Conservation (phyloP, 92 coral and sea anemone species). For the Meandrina meandrites region DNA sequence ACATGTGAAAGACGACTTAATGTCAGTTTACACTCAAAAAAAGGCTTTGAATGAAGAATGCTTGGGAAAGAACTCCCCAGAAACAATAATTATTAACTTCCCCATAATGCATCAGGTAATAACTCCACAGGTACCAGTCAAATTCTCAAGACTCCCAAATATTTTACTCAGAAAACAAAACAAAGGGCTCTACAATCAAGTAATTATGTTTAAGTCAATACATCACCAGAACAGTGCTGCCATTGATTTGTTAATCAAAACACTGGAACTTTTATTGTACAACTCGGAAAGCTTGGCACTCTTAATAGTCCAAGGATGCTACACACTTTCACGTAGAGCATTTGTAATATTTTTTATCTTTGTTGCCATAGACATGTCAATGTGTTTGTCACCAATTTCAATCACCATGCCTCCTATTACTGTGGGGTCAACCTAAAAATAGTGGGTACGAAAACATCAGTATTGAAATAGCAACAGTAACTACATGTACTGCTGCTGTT, state of each 20-base stretch:
- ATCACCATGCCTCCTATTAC: conserved; percentile 97
- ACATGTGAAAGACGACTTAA: too few relatives aligned
- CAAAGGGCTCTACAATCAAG: background rate
- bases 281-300: conserved; percentile 32
- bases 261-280: conserved; percentile 51
- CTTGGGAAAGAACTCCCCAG: too few relatives aligned
- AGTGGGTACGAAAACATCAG: background rate
- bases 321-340: conserved; percentile 82
- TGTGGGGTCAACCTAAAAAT: conserved; percentile 81
- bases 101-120: too few relatives aligned
- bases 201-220: background rate
- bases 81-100: too few relatives aligned
- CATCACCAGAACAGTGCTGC: conserved; percentile 18
- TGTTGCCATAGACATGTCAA: conserved; percentile 96
- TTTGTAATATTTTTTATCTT: conserved; percentile 91
- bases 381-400: conserved; percentile 90
- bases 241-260: conserved; percentile 12
- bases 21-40: too few relatives aligned
- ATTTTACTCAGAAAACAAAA: background rate
- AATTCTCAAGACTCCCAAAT: background rate
- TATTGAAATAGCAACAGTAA: background rate
- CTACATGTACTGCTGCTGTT: background rate
- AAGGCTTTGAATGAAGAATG: too few relatives aligned
- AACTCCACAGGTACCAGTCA: too few relatives aligned
- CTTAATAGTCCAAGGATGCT: conserved; percentile 28